phyloP scores from a whole-genome alignment of 2,888 invertebrate genomes.

The Pediacus dermestoides region DNA sequence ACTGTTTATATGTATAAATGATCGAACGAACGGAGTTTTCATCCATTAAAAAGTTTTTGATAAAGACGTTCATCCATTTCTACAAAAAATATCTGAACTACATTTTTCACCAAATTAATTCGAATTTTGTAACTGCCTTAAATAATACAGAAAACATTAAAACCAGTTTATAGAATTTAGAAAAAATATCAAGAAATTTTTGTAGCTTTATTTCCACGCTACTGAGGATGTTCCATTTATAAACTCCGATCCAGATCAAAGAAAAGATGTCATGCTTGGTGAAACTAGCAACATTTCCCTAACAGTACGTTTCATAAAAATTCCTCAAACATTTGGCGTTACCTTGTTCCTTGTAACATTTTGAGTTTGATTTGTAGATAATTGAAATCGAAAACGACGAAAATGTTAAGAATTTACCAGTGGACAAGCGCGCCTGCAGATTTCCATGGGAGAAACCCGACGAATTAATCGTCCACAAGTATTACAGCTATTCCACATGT shows the following conservation, averaged over 20 bases:
- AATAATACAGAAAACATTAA: too few species aligned
- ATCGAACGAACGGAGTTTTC: too few species aligned
- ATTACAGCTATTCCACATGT: constrained; percentile 60
- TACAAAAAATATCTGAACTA: too few species aligned
- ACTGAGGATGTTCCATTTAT: constrained; percentile 59
- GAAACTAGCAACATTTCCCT: constrained; percentile 44
- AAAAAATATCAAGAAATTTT: too few species aligned
- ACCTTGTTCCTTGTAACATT: too few species aligned
- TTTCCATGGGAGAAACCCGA: constrained; percentile 55
- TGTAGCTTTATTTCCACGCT: constrained; percentile 58
- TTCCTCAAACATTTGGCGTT: constrained; percentile 9
- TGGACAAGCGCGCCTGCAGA: constrained; percentile 55
- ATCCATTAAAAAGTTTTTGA: too few species aligned
- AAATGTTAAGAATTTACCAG: constrained; percentile 52
- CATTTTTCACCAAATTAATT: too few species aligned
- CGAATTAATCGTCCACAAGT: constrained; percentile 49
- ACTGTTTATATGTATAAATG: too few species aligned
- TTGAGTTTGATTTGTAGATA: constrained; percentile 52
- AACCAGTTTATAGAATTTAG: too few species aligned
- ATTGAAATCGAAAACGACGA: constrained; percentile 60
- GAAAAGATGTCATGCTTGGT: constrained; percentile 45
- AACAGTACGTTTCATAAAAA: constrained; percentile 38
- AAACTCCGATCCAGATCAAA: constrained; percentile 51
- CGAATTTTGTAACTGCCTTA: constrained; percentile 5
- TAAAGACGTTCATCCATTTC: too few species aligned